Evolutionary conservation across 2,888 invertebrate species (phyloP), one percentile per base, ranked within the genome.

Genomic region (Buathra laborator): DNA sequence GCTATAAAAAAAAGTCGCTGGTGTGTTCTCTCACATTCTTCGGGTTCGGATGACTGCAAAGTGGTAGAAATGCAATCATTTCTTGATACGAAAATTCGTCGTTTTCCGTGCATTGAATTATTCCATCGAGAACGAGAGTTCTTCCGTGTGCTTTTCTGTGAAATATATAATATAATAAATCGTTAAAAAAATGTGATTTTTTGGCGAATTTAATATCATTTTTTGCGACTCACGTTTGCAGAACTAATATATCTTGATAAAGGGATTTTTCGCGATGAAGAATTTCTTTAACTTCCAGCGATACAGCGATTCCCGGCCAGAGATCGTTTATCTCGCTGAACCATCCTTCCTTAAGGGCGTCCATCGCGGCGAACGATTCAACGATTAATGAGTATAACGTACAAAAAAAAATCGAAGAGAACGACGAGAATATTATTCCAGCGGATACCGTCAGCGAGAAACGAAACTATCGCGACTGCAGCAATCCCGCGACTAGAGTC

Each of bases 81-180:
- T 99, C 99, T 94, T 99, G 99, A 94, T 99, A 99, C 0, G 99
- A 96, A 94, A 98, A 99, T 94, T 99, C 99, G 95, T 99, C 99
- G 89, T 96, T 96, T 93, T 99, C 97, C 0, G 99, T 98, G 91
- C 99, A 99, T 93, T 99, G 99, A 89, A 99, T 99, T 37, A 99
- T 98, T 32, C 99, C 99, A 94, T 99, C 99, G 59, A 99, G 94
- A 2, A 99, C 96, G 67, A 99, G 94, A 1, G 97, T 98, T 91
- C 95, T 96, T 0, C 99, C 99, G 92, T 98, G 97, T 59, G 96
- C 95, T 90, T 95, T 95, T 83, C 97, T 97, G 93, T 12, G 94
- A 93, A 80, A 59, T 67, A 46, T 19, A 75, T 32, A 59, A n/a
- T 1, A 48, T 24, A 56, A 56, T 29, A n/a, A n/a, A 14, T 51